A percentile compares a stretch with the other conserved stretches of the same genome.
These are phyloP conservation scores for Drosophila baimaii DNA, from an alignment of 1,140 invertebrate genomes.

Conservation along the genomic window DNA sequence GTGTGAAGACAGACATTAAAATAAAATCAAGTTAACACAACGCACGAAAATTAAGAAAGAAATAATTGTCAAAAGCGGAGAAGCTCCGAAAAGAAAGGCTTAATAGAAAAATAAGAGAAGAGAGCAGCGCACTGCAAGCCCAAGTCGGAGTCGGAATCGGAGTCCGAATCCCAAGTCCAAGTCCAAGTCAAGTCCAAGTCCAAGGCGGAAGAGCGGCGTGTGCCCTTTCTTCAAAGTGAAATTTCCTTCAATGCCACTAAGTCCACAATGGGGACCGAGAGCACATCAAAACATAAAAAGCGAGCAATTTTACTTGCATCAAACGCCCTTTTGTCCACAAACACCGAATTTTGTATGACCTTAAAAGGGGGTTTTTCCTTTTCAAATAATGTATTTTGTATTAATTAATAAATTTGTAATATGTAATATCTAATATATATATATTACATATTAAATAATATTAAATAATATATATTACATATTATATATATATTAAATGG, in stretches of 20 bases:
- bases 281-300: conserved; percentile 39
- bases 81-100: conserved; percentile 39
- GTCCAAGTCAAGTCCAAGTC: conserved; percentile 18
- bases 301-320: conserved; percentile 36
- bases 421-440: no score
- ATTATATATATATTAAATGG: no score
- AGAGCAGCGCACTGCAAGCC: conserved; percentile 42
- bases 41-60: conserved; percentile 42
- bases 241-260: conserved; percentile 70
- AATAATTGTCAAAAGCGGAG: conserved; percentile 45
- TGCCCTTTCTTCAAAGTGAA: conserved; percentile 76
- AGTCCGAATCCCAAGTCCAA: not conserved
- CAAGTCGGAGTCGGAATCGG: conserved; percentile 12
- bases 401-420: not conserved
- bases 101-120: conserved; percentile 44
- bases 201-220: conserved; percentile 51
- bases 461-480: no score
- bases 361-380: not conserved
- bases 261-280: conserved; percentile 57
- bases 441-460: no score
- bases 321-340: not conserved
- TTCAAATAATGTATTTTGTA: not conserved
- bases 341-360: conserved; percentile 12
- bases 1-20: conserved; percentile 58
- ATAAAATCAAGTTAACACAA: conserved; percentile 75